These are phyloP conservation scores for Boleophthalmus pectinirostris DNA, from an alignment of 2,113 vertebrate genomes.

Conservation along the genomic window DNA sequence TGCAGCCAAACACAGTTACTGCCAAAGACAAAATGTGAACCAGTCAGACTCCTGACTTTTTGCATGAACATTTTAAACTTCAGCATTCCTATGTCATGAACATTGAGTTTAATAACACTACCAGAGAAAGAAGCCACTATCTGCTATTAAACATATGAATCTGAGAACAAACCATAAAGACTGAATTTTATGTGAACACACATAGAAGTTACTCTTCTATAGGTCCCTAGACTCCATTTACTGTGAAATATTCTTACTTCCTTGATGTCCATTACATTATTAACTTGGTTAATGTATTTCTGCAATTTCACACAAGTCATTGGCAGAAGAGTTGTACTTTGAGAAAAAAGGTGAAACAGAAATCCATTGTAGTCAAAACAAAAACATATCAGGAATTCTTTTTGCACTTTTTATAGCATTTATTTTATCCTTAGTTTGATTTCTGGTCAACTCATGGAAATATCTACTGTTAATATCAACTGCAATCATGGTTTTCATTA, in stretches of 20 bases:
- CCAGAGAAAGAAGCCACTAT: slow-evolving; percentile 12
- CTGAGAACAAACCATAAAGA: slow-evolving; percentile 48
- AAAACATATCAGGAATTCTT: neutral
- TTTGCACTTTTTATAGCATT: neutral
- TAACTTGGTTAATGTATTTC: no score
- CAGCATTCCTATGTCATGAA: neutral
- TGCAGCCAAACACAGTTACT: slow-evolving; percentile 15
- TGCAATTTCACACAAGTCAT: no score
- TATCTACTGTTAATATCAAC: neutral
- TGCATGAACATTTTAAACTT: neutral
- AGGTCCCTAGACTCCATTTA: slow-evolving; percentile 45
- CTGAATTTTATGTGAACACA: slow-evolving; percentile 53
- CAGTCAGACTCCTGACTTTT: neutral
- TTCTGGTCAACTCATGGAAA: neutral
- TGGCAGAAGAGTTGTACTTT: no score
- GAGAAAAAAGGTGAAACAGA: no score
- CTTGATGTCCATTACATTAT: no score
- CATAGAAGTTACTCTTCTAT: slow-evolving; percentile 45
- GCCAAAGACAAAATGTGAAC: neutral
- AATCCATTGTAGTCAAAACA: no score
- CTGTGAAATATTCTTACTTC: slow-evolving; percentile 9
- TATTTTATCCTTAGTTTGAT: neutral
- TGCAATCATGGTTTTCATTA: slow-evolving; percentile 8
- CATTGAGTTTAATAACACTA: neutral
- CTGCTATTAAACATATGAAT: slow-evolving; percentile 33